Conservation (phyloP, 2,888 invertebrate species). For the Troglohyphantes excavatus region DNA sequence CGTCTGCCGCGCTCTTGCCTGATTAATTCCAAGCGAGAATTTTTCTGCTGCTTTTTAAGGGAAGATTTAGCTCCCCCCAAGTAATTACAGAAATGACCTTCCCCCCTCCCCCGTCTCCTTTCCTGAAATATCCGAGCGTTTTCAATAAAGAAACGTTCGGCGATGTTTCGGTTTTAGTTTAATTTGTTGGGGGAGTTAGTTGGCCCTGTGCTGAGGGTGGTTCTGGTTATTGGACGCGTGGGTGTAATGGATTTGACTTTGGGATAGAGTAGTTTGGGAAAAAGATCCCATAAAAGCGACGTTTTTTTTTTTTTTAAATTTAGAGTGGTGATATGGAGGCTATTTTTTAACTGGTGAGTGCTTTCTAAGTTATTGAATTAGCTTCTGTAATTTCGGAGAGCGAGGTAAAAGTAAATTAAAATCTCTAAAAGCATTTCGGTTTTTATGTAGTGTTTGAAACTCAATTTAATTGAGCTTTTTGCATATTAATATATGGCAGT, state of each 20-base stretch:
- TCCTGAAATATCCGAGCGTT: conserved; percentile 27
- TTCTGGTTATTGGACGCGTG: conserved; percentile 31
- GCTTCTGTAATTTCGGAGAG: not conserved
- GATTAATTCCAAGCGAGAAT: conserved; percentile 30
- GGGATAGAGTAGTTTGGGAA: not conserved
- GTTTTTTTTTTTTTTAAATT: not conserved
- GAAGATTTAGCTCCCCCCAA: conserved; percentile 33
- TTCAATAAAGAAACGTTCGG: conserved; percentile 51
- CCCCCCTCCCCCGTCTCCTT: too few species aligned
- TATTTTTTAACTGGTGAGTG: not conserved
- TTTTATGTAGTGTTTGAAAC: too few species aligned
- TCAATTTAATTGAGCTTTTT: too few species aligned
- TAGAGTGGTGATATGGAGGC: not conserved
- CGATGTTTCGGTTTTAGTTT: conserved; percentile 47
- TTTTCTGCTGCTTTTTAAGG: conserved; percentile 32
- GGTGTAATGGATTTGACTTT: conserved; percentile 35
- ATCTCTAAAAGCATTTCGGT: too few species aligned
- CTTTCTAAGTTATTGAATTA: not conserved
- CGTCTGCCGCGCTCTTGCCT: conserved; percentile 3
- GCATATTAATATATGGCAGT: too few species aligned
- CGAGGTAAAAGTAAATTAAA: too few species aligned
- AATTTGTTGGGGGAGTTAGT: conserved; percentile 41
- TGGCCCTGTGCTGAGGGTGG: not conserved
- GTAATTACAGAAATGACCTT: conserved; percentile 71
- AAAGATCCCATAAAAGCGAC: not conserved